Percentiles rank a stretch among this genome's conserved stretches.
Evolutionary conservation across 2,888 invertebrate genomes (phyloP).

Genomic region (Invenusta paracnida): DNA sequence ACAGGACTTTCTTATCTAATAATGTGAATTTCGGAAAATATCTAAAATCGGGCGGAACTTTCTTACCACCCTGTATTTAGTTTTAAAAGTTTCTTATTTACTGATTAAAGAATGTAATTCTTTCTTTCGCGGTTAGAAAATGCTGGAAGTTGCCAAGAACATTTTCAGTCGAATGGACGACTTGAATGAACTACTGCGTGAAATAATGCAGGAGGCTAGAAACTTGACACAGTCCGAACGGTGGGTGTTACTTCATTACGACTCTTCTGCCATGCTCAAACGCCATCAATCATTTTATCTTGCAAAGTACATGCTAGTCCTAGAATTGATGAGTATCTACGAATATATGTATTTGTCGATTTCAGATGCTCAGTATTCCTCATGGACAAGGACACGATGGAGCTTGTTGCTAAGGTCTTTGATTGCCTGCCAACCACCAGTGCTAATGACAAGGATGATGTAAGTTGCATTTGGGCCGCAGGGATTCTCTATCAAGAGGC

Average conservation of each 20-base stretch:
- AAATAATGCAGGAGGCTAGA: slow-evolving; percentile 73
- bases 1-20: too few relatives aligned
- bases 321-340: too few relatives aligned
- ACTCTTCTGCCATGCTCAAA: too few relatives aligned
- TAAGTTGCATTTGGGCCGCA: too few relatives aligned
- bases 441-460: slow-evolving; percentile 52
- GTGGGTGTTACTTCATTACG: slow-evolving; percentile 49
- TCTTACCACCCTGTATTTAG: too few relatives aligned
- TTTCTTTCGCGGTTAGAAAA: slow-evolving; percentile 36
- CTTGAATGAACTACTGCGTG: slow-evolving; percentile 68
- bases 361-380: slow-evolving; percentile 71
- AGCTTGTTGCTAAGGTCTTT: slow-evolving; percentile 73
- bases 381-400: slow-evolving; percentile 71
- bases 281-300: too few relatives aligned
- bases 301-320: too few relatives aligned
- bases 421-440: slow-evolving; percentile 63
- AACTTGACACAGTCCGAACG: slow-evolving; percentile 71
- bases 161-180: slow-evolving; percentile 57
- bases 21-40: too few relatives aligned
- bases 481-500: too few relatives aligned
- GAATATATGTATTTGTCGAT: slow-evolving; percentile 28
- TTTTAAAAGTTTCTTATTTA: too few relatives aligned
- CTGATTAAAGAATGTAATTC: background rate
- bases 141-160: slow-evolving; percentile 38
- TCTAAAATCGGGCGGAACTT: too few relatives aligned